A percentile compares a stretch with the other conserved stretches of the same genome.
phyloP scores from a whole-genome alignment of 1,140 invertebrate genomes.

The Myzus persicae region DNA sequence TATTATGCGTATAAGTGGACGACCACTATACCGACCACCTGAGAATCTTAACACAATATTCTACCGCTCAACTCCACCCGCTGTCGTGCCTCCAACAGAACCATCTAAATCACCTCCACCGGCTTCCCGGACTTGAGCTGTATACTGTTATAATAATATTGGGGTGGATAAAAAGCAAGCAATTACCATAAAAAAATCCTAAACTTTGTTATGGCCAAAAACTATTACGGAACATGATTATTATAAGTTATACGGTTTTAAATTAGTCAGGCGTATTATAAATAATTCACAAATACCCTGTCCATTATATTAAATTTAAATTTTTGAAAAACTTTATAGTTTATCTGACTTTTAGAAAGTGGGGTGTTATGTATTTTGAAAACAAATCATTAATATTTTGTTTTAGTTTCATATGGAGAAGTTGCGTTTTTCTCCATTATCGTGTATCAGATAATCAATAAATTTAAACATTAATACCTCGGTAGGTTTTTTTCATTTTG shows the following conservation, averaged over 20 bases:
- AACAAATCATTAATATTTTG: background rate
- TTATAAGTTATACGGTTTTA: conserved; percentile 35
- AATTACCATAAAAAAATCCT: conserved; percentile 43
- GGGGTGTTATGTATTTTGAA: background rate
- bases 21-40: background rate
- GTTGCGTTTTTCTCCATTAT: background rate
- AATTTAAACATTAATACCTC: background rate
- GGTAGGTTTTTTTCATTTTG: background rate
- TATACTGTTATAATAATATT: background rate
- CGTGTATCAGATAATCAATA: background rate
- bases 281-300: conserved; percentile 26
- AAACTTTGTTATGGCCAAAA: conserved; percentile 35
- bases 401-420: background rate
- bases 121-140: background rate
- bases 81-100: background rate
- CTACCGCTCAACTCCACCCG: too few species aligned
- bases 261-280: conserved; percentile 27
- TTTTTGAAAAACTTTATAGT: background rate
- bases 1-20: background rate
- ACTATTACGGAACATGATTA: conserved; percentile 47
- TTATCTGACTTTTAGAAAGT: background rate
- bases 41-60: background rate
- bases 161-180: background rate
- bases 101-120: background rate
- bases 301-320: conserved; percentile 28